Evolutionary conservation across 2,113 vertebrate genomes (phyloP).

Genomic region (Illadopsis cleaveri): DNA sequence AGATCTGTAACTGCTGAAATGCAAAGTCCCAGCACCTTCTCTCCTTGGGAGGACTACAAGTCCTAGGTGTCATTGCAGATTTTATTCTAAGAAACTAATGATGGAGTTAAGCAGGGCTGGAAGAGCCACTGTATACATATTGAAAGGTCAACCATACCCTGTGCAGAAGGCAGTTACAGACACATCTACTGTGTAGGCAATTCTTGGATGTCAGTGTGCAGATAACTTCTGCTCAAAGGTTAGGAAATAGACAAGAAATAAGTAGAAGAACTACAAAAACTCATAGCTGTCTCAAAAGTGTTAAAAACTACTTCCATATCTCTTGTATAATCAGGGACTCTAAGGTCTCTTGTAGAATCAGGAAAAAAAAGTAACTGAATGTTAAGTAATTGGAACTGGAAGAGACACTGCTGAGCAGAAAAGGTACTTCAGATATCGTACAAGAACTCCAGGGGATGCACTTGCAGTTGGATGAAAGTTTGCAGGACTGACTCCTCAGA

Average conservation of each 20-base stretch:
- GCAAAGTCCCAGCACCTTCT: not conserved
- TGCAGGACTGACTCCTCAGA: not conserved
- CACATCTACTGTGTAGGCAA: accelerated
- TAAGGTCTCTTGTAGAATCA: not conserved
- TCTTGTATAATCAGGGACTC: not conserved
- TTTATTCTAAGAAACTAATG: not conserved
- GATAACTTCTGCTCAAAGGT: not conserved
- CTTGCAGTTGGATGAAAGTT: not conserved
- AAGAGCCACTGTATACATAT: not conserved
- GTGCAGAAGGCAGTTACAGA: not conserved
- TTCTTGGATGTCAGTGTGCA: not conserved
- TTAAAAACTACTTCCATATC: not conserved
- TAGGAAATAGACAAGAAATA: not conserved
- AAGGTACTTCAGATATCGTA: not conserved
- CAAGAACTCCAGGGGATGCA: not conserved
- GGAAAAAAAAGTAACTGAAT: not conserved
- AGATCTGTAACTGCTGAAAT: not conserved
- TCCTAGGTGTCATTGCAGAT: not conserved
- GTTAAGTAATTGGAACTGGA: not conserved
- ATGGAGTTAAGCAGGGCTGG: not conserved
- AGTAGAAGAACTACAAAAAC: not conserved
- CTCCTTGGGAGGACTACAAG: not conserved
- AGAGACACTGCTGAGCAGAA: not conserved
- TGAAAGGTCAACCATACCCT: not conserved
- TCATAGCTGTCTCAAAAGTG: not conserved